phyloP scores from a whole-genome alignment of 2,888 invertebrate species.

The Panopea generosa region DNA sequence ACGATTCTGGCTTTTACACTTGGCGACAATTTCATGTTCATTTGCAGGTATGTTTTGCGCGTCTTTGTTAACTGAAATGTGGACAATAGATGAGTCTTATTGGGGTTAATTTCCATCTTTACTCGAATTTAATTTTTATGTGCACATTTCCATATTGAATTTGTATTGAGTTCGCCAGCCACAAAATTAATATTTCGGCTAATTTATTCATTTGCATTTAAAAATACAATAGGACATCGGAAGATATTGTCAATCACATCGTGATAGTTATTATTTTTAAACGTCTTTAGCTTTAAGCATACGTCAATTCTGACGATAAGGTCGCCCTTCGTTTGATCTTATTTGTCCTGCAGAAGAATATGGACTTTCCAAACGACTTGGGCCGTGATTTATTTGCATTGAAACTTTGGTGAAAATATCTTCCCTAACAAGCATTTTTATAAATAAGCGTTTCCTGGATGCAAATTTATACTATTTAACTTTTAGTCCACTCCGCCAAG shows the following conservation, averaged over 20 bases:
- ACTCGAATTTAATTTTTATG: conserved; percentile 48
- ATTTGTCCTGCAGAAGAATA: conserved; percentile 39
- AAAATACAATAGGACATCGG: conserved; percentile 42
- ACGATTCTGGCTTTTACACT: no score
- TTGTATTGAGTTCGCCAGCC: conserved; percentile 44
- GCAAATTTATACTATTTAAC: conserved; percentile 33
- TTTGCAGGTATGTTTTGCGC: no score
- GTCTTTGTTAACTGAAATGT: no score
- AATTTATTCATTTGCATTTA: conserved; percentile 63
- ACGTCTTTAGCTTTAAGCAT: conserved; percentile 22
- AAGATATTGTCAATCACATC: conserved; percentile 49
- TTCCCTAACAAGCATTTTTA: conserved; percentile 28
- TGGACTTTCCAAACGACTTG: conserved; percentile 53
- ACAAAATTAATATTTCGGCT: conserved; percentile 63
- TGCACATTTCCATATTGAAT: conserved; percentile 48
- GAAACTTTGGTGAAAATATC: conserved; percentile 39
- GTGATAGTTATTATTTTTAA: conserved; percentile 12
- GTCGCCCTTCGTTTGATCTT: conserved; percentile 44
- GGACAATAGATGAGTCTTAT: not conserved
- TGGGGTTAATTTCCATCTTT: conserved; percentile 48
- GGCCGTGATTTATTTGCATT: conserved; percentile 54
- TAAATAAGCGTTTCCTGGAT: conserved; percentile 39
- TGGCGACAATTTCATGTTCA: no score
- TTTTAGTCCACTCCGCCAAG: conserved; percentile 15
- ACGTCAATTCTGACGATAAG: conserved; percentile 32